Conservation (phyloP, 1,140 invertebrate species). For the Drepana arcuata region DNA sequence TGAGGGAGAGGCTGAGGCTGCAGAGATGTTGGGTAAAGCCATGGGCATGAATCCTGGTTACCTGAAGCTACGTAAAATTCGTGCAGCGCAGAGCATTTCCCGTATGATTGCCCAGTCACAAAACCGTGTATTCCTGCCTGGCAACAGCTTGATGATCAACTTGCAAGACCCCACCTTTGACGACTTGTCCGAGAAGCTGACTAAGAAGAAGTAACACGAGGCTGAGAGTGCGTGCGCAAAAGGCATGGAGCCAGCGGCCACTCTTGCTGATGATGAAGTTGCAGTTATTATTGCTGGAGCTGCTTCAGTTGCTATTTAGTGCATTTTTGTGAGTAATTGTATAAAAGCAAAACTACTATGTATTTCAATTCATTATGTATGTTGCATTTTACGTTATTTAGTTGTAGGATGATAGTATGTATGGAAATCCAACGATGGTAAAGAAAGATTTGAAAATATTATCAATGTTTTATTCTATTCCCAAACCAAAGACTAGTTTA, state of each 20-base stretch:
- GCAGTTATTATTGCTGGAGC: slow-evolving; percentile 48
- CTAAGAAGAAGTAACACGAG: slow-evolving; percentile 83
- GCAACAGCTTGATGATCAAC: slow-evolving; percentile 96
- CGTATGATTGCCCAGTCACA: slow-evolving; percentile 96
- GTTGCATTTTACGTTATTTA: slow-evolving; percentile 65
- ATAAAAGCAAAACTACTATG: slow-evolving; percentile 17
- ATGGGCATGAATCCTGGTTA: slow-evolving; percentile 97
- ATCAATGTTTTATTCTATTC: slow-evolving; percentile 10
- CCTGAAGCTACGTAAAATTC: slow-evolving; percentile 96
- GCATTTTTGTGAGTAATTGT: slow-evolving; percentile 27
- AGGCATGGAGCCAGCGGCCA: slow-evolving; percentile 34
- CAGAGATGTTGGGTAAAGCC: slow-evolving; percentile 97
- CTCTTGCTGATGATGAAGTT: slow-evolving; percentile 51
- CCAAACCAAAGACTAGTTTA: too few relatives aligned
- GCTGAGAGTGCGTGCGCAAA: slow-evolving; percentile 44
- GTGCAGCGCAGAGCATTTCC: slow-evolving; percentile 97
- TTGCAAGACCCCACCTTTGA: slow-evolving; percentile 96
- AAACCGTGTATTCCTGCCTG: slow-evolving; percentile 95
- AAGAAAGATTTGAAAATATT: slow-evolving; percentile 23
- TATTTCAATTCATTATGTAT: slow-evolving; percentile 14
- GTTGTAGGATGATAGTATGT: slow-evolving; percentile 60
- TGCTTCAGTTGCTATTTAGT: slow-evolving; percentile 47
- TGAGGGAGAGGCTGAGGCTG: slow-evolving; percentile 99
- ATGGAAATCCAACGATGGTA: slow-evolving; percentile 41
- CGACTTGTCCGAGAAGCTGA: slow-evolving; percentile 84